phyloP scores from a whole-genome alignment of 2,797 vertebrate species.

The Acrossocheilus wenchowensis region DNA sequence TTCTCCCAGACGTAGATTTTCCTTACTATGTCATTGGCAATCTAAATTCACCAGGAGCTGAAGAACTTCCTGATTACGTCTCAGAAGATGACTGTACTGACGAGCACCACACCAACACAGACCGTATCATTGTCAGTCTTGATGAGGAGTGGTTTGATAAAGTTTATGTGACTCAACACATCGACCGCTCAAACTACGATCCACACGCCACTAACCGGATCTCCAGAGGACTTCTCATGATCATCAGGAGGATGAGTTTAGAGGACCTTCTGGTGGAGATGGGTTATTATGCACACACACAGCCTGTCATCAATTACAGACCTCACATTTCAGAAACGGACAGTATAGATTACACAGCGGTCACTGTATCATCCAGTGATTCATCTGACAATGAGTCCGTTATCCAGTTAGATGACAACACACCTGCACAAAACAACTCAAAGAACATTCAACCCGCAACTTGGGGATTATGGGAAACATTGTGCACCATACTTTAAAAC shows the following conservation, averaged over 20 bases:
- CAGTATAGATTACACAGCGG: fast-evolving
- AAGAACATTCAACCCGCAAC: not conserved
- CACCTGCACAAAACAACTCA: not conserved
- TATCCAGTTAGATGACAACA: not conserved
- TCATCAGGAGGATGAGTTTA: not conserved
- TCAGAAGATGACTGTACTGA: not conserved
- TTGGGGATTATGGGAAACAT: not conserved
- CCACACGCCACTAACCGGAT: slow-evolving; percentile 2
- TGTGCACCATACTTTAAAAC: slow-evolving; percentile 12
- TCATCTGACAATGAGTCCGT: not conserved
- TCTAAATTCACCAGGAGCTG: not conserved
- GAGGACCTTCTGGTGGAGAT: not conserved
- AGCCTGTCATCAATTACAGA: not conserved
- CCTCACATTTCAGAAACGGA: not conserved
- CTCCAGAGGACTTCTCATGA: slow-evolving; percentile 24
- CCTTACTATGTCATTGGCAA: slow-evolving; percentile 26
- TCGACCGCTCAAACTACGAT: not conserved
- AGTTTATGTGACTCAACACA: slow-evolving; percentile 36
- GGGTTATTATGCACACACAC: not conserved
- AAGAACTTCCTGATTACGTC: not conserved
- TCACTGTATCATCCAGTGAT: not conserved
- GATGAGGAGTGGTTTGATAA: not conserved
- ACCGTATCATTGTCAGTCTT: slow-evolving; percentile 4
- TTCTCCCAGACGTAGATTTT: not conserved
- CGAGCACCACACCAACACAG: not conserved